Evolutionary conservation across 2,888 invertebrate species (phyloP), one percentile per base, ranked within the genome.

Genomic region (Morpho helenor): DNA sequence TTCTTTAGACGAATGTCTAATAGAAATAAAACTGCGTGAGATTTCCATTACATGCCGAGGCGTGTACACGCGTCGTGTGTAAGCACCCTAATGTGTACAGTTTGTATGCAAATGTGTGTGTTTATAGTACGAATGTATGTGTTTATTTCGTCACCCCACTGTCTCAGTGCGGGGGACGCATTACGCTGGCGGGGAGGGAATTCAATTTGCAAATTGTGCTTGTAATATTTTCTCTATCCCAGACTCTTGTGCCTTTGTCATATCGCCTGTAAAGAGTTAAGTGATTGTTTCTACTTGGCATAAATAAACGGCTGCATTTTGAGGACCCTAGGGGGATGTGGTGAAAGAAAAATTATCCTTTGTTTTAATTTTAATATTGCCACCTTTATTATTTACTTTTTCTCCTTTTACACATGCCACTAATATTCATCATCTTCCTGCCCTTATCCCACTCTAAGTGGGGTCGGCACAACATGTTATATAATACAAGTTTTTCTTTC

Each of bases 191-290:
- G n/a, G 42, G 42, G 47, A 49, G 55, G 10, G 56, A 52, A 63
- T 63, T 61, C 65, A 63, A 65, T 63, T 62, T 65, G 61, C 65
- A 63, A 63, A 63, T 63, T 60, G 57, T 57, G 54, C 59, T 59
- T 53, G 53, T 62, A 62, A 64, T 64, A 62, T 63, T 65, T 61
- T 65, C 52, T 52, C 39, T 45, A 45, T 45, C 31, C 31, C 41
- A 47, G 47, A 41, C 16, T 53, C 49, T 44, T 42, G 47, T 53
- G 44, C 51, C 56, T 59, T 60, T 60, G 52, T 52, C 44, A 9
- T 52, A 41, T 47, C 46, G n/a, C 53, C 53, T 40, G 8, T 41
- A 47, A 53, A 47, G n/a, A 31, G 16, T 43, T 43, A 43, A 43
- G n/a, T n/a, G 31, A 31, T 31, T 31, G 31, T 31, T 31, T 31